Base-by-base conservation (phyloP, 1,140 invertebrate genomes). In the Ips typographus region DNA sequence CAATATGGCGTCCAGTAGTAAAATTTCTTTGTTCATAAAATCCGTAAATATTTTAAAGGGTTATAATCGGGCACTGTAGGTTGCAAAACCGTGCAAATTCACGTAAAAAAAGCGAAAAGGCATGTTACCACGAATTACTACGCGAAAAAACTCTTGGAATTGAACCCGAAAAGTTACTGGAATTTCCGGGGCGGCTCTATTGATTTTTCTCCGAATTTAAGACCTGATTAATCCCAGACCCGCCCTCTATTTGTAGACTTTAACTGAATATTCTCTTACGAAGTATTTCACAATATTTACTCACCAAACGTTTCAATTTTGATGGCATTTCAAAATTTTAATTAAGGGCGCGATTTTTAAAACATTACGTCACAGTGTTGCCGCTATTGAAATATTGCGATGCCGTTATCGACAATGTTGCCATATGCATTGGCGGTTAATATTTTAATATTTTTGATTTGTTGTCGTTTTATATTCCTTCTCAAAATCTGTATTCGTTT, bases 1-100 rank as follows among this genome's bases (percentile, higher is more conserved):
- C 81, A 86, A 86, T 78, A 87, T 87, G 85, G 85, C 85, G 84
- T 77, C 78, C 74, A 63, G 75, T 80, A 79, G 69, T 37, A 41
- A 65, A 65, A 8, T 37, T 83, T 78, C 83, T 85, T 85, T 85
- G 83, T 84, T 81, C 51, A 40, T 6, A 37, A 2, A 3, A 22
- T 22, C 22, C 22, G 22, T 22, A 22, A 22, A 22, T 22, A 22
- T 22, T 22, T 22, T 22, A 22, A 22, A 22, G 22, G 22, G 22
- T 22, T 22, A 22, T 22, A 22, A 22, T 22, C 22, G 22, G 22
- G 22, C 22, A 22, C 22, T 22, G 22, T 22, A 22, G 22, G 22
- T 22, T 22, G 22, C 22, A 22, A 0, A 22, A 22, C 22, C 22
- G 22, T 22, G 22, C 22, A 22, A 22, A 22, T 22, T 22, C 22